Evolutionary conservation across 1,140 invertebrate genomes (phyloP).

Genomic region (Lordiphosa stackelbergi): DNA sequence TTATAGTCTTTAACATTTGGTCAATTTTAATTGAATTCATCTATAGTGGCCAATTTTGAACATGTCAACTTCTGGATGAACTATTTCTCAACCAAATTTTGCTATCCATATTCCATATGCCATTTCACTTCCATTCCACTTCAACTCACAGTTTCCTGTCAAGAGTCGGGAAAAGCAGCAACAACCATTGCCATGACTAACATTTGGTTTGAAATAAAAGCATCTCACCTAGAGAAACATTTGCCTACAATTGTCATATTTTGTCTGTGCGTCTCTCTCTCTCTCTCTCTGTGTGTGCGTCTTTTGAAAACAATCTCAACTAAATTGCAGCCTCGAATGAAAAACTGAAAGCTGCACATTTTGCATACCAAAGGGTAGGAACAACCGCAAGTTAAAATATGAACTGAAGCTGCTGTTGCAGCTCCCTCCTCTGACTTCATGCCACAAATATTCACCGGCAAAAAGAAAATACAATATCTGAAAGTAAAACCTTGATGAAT

Average conservation of each 20-base stretch:
- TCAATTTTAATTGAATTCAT: too few relatives aligned
- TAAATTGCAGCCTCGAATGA: constrained; percentile 26
- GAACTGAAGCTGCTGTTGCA: not conserved
- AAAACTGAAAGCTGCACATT: constrained; percentile 10
- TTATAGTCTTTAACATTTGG: too few relatives aligned
- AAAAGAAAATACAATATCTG: constrained; percentile 20
- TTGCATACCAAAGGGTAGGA: constrained; percentile 1
- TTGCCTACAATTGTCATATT: constrained; percentile 17
- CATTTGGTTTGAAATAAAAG: too few relatives aligned
- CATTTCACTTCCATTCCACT: too few relatives aligned
- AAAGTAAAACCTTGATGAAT: constrained; percentile 30
- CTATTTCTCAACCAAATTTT: too few relatives aligned
- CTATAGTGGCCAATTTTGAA: too few relatives aligned
- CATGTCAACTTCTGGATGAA: too few relatives aligned
- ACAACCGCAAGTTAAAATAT: constrained; percentile 1
- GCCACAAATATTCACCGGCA: constrained; percentile 26
- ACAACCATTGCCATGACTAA: too few relatives aligned
- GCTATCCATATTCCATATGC: too few relatives aligned
- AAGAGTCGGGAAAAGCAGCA: too few relatives aligned
- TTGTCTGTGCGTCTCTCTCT: not conserved
- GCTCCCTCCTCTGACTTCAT: constrained; percentile 25
- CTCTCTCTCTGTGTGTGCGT: not conserved
- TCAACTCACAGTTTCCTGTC: too few relatives aligned
- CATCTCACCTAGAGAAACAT: not conserved
- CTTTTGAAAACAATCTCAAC: constrained; percentile 32